A percentile compares a stretch with the other conserved stretches of the same genome.
Conservation (phyloP, 2,888 invertebrate species). For the Notodonta ziczac region DNA sequence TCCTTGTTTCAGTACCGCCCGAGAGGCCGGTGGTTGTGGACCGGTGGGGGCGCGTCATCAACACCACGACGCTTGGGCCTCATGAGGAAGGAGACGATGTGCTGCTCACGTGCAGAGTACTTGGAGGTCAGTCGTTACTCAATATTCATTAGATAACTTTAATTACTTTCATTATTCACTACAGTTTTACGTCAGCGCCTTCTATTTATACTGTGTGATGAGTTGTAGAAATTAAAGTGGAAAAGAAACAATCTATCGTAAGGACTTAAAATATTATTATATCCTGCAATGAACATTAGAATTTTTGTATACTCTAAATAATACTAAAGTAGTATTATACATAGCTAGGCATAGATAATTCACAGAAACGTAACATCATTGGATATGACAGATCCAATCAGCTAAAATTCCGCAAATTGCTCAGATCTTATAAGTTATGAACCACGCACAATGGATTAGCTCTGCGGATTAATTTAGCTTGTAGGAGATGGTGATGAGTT, state of each 20-base stretch:
- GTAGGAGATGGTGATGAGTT: constrained; percentile 37
- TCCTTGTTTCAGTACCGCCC: constrained; percentile 90
- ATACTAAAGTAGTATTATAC: no score
- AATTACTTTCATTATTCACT: no score
- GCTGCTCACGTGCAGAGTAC: constrained; percentile 92
- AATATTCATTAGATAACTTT: background rate
- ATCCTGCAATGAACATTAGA: no score
- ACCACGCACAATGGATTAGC: constrained; percentile 44
- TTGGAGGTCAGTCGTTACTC: constrained; percentile 87
- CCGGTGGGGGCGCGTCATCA: constrained; percentile 92
- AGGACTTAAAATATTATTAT: no score
- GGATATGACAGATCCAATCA: constrained; percentile 34
- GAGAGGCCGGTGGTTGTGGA: constrained; percentile 94
- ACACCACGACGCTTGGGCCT: constrained; percentile 91
- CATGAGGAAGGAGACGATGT: constrained; percentile 94
- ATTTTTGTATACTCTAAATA: no score
- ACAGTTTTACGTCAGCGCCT: no score
- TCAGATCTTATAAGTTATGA: constrained; percentile 49
- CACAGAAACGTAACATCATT: background rate
- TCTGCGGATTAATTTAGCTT: constrained; percentile 48
- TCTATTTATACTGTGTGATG: no score
- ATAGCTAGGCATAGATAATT: background rate
- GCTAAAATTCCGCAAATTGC: constrained; percentile 42
- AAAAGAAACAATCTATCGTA: no score
- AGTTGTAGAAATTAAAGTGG: no score